phyloP scores from a whole-genome alignment of 2,797 vertebrate genomes.

The Parauchenoglanis punctatus region DNA sequence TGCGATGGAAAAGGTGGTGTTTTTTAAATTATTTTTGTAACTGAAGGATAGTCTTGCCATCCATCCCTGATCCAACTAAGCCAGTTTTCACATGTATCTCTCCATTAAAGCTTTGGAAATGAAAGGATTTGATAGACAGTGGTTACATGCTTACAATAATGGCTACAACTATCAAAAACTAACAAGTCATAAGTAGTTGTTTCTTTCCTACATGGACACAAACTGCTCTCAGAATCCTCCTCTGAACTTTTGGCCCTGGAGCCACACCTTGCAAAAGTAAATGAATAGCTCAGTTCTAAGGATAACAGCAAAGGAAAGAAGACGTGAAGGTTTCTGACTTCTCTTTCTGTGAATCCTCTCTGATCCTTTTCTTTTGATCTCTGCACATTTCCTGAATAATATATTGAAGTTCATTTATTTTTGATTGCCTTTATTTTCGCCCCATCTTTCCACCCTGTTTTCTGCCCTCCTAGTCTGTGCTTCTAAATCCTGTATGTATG shows the following conservation, averaged over 20 bases:
- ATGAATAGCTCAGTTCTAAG: slow-evolving; percentile 43
- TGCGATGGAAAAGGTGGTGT: background rate
- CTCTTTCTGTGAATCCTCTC: slow-evolving; percentile 20
- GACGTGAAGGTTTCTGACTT: slow-evolving; percentile 2
- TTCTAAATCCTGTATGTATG: slow-evolving; percentile 1
- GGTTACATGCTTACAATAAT: background rate
- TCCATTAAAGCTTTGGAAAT: background rate
- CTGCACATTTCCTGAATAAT: slow-evolving; percentile 34
- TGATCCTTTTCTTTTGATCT: slow-evolving; percentile 48
- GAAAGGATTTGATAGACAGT: slow-evolving; percentile 1
- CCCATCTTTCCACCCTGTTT: background rate
- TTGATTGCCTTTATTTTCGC: slow-evolving; percentile 37
- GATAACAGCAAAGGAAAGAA: background rate
- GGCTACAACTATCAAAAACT: slow-evolving; percentile 1
- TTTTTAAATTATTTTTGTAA: background rate
- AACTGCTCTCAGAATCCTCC: slow-evolving; percentile 25
- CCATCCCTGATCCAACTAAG: background rate
- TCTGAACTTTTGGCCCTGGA: slow-evolving; percentile 23
- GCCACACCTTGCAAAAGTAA: slow-evolving; percentile 19
- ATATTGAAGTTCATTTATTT: slow-evolving; percentile 47
- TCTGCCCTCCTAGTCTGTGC: background rate
- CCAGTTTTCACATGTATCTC: background rate
- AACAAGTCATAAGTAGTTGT: slow-evolving; percentile 30
- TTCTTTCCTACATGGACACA: slow-evolving; percentile 40
- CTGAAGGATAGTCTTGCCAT: background rate